These are phyloP conservation scores for Hippopotamyrus pictus DNA, from an alignment of 2,797 vertebrate species.

Conservation along the genomic window DNA sequence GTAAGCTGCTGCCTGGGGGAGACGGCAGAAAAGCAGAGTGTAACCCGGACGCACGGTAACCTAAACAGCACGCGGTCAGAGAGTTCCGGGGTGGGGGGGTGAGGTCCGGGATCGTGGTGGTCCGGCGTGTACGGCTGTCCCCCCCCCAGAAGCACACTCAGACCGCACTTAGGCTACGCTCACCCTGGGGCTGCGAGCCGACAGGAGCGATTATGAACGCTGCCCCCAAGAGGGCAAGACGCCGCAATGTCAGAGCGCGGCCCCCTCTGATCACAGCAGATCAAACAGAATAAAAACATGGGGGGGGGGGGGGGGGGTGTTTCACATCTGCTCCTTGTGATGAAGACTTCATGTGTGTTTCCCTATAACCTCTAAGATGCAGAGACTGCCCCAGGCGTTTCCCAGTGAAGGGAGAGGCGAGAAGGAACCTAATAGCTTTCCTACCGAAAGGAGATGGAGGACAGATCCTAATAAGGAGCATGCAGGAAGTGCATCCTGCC, in stretches of 20 bases:
- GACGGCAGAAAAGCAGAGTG: not conserved
- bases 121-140: not conserved
- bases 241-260: not conserved
- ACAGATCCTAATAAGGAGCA: constrained; percentile 34
- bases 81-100: not conserved
- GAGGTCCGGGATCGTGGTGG: not conserved
- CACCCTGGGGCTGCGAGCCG: not conserved
- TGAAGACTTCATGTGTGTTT: constrained; percentile 65
- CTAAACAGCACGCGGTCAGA: too few relatives aligned
- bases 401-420: constrained; percentile 24
- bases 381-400: constrained; percentile 40
- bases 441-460: constrained; percentile 55
- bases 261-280: not conserved
- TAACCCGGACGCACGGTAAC: too few relatives aligned
- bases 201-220: not conserved
- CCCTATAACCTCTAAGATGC: constrained; percentile 55
- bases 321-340: constrained; percentile 61
- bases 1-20: not conserved
- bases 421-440: constrained; percentile 58
- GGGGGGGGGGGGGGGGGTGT: not conserved
- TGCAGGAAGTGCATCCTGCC: constrained; percentile 61
- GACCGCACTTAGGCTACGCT: not conserved
- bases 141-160: not conserved
- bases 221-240: not conserved
- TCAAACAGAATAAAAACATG: not conserved